Evolutionary conservation across 2,888 invertebrate genomes (phyloP).

Genomic region (Tenthredo livida): DNA sequence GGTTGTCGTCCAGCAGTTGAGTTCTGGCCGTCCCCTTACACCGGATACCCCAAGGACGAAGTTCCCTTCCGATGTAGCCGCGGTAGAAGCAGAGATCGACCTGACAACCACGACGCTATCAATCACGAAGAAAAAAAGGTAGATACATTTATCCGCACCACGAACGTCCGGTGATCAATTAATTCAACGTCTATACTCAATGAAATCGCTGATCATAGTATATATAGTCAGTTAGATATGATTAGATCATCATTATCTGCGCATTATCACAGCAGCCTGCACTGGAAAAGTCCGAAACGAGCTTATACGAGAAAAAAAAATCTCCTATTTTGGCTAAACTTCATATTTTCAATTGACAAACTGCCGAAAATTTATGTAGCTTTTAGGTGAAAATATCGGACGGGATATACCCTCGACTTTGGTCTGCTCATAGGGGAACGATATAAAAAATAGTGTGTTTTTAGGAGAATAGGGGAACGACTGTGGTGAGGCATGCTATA

Average conservation of each 20-base stretch:
- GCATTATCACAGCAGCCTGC: not conserved
- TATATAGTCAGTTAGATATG: not conserved
- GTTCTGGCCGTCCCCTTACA: conserved; percentile 33
- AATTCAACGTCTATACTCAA: not conserved
- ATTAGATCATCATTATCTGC: not conserved
- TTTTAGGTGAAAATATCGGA: not conserved
- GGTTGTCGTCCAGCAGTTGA: conserved; percentile 46
- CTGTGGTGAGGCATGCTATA: not conserved
- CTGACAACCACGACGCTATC: conserved; percentile 53
- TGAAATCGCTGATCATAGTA: not conserved
- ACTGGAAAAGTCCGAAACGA: too few species aligned
- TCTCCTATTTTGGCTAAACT: not conserved
- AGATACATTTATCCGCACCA: not conserved
- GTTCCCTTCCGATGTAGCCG: conserved; percentile 47
- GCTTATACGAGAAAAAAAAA: not conserved
- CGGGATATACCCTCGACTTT: not conserved
- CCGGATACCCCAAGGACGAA: conserved; percentile 45
- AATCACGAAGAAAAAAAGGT: conserved; percentile 52
- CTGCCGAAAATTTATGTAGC: not conserved
- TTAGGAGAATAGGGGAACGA: not conserved
- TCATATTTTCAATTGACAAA: not conserved
- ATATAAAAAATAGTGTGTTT: not conserved
- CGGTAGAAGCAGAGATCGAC: conserved; percentile 52
- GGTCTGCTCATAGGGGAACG: not conserved
- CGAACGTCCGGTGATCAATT: conserved; percentile 3